Evolutionary conservation across 2,888 invertebrate species (phyloP).

Genomic region (Brachyopa scutellaris): DNA sequence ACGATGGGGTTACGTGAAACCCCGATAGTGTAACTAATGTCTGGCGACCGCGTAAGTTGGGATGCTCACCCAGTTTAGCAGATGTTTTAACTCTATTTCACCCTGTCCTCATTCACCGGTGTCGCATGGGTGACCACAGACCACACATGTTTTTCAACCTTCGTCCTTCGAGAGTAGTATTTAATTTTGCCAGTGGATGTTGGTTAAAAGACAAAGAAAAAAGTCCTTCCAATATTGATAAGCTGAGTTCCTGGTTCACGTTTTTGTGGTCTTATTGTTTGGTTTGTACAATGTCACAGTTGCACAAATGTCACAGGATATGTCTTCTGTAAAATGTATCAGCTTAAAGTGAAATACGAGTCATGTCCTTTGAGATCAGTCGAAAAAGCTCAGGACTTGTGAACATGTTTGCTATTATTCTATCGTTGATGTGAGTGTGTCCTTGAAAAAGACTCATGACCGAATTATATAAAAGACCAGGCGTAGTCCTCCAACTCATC

Average conservation of each 20-base stretch:
- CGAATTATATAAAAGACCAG: too few relatives aligned
- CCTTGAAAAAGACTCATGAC: too few relatives aligned
- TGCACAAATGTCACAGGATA: not conserved
- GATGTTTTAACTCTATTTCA: conserved; percentile 47
- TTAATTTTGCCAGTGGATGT: not conserved
- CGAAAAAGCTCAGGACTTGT: too few relatives aligned
- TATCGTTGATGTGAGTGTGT: too few relatives aligned
- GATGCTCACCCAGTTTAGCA: conserved; percentile 41
- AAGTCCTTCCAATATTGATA: not conserved
- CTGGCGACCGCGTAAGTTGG: conserved; percentile 52
- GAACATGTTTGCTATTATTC: too few relatives aligned
- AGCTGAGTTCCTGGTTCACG: not conserved
- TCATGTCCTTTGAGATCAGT: conserved; percentile 14
- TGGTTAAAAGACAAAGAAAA: not conserved
- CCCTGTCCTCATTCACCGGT: conserved; percentile 1
- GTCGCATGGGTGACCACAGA: conserved; percentile 43
- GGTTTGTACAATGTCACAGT: not conserved
- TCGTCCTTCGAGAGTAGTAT: not conserved
- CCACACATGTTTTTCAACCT: conserved; percentile 48
- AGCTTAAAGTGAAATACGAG: too few relatives aligned
- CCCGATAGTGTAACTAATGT: conserved; percentile 51
- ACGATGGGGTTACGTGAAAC: conserved; percentile 22
- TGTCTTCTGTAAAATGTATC: too few relatives aligned
- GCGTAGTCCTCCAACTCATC: too few relatives aligned
- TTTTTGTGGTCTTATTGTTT: conserved; percentile 12